Base-by-base conservation (phyloP, 2,113 vertebrate genomes). In the Numenius arquata region DNA sequence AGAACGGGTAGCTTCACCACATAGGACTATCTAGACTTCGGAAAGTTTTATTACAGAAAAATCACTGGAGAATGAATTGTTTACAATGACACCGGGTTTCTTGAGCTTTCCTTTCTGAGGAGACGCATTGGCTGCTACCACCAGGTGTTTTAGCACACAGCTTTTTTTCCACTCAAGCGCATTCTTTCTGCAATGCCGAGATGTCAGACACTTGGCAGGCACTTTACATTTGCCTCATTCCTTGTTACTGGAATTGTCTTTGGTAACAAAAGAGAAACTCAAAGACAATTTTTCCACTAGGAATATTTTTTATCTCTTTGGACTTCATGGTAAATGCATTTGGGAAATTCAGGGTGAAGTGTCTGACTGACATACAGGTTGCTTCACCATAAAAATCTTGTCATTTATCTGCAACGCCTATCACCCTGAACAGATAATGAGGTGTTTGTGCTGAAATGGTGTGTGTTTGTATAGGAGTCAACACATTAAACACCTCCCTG, bases 101-200 rank as follows among this genome's bases (percentile, higher is more conserved):
- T 56, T 63, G 81, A 88, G 48, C 52, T 89, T 59, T 56, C 41
- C 76, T 68, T 68, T 71, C 73, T 1, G 7, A 89, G 76, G 80
- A 73, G 61, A 82, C 58, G 76, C 93, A 88, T 30, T 12, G 40
- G 12, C 61, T 95, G 75, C 47, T 79, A 63, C 47, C 68, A 85
- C 58, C 53, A 94, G 78, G 56, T 80, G 89, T 91, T 96, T 85
- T 63, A 95, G 86, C 76, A 59, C 55, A 83, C 14, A 66, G 78
- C 34, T 62, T 56, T 58, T 58, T 55, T 58, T 38, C 85, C 70
- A 63, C 32, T 71, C 30, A 30, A 48, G 22, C 27, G 5, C 55
- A 48, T 43, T 70, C 26, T 29, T 89, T 38, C 59, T 58, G 76
- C 32, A 34, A 56, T 12, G 8, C 18, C 12, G 1, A 88, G 80